Conservation (phyloP, 2,113 vertebrate species). For the Vidua macroura region DNA sequence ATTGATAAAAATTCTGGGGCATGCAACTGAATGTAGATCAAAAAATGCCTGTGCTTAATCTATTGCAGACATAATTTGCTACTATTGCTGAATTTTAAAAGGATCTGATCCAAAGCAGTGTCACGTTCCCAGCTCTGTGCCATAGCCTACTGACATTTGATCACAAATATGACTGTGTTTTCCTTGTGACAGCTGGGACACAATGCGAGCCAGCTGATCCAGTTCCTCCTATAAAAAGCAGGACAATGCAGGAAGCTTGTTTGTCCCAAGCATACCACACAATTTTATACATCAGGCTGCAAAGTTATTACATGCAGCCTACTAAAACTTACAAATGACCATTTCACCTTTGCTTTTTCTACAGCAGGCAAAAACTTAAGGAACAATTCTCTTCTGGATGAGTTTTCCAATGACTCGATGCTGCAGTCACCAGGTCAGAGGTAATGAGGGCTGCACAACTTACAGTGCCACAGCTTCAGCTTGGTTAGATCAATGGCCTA, state of each 20-base stretch:
- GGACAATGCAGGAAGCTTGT: slow-evolving; percentile 24
- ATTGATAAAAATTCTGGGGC: slow-evolving; percentile 76
- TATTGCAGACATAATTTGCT: slow-evolving; percentile 70
- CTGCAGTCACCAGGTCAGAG: slow-evolving; percentile 65
- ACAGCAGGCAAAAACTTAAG: slow-evolving; percentile 27
- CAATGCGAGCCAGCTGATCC: slow-evolving; percentile 52
- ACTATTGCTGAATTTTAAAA: slow-evolving; percentile 74
- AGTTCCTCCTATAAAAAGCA: slow-evolving; percentile 45
- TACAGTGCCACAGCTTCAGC: slow-evolving; percentile 45
- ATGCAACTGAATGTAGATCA: slow-evolving; percentile 64
- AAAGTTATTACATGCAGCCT: neutral
- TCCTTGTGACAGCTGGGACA: slow-evolving; percentile 69
- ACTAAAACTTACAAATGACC: slow-evolving; percentile 28
- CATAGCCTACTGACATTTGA: slow-evolving; percentile 74
- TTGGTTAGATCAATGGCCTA: slow-evolving; percentile 74
- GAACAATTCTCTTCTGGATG: slow-evolving; percentile 42
- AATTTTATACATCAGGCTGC: neutral
- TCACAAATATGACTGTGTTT: slow-evolving; percentile 65
- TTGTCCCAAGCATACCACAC: neutral
- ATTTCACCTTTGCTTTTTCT: slow-evolving; percentile 41
- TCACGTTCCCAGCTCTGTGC: slow-evolving; percentile 63
- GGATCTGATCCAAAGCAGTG: slow-evolving; percentile 68
- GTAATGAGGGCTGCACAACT: slow-evolving; percentile 63
- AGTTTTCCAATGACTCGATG: slow-evolving; percentile 39
- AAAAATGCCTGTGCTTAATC: slow-evolving; percentile 73